phyloP scores from a whole-genome alignment of 2,888 invertebrate genomes.

The Yponomeuta evonymella region DNA sequence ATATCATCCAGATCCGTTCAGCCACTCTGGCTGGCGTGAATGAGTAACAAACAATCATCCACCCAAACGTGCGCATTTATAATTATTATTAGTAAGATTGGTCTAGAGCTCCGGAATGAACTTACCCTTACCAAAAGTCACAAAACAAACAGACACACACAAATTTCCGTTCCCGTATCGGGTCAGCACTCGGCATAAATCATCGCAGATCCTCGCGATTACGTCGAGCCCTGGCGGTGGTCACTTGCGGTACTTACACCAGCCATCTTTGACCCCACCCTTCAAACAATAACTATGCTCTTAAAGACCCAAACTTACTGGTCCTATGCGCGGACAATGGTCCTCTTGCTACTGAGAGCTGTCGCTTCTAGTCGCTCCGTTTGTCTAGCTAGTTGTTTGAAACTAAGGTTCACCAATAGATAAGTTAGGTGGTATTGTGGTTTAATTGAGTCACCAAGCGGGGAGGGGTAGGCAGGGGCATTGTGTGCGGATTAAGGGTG shows the following conservation, averaged over 20 bases:
- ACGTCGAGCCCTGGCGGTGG: not conserved
- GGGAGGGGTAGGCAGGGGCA: not conserved
- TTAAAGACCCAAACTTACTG: not conserved
- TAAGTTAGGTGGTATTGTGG: not conserved
- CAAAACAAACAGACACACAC: not conserved
- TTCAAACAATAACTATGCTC: not conserved
- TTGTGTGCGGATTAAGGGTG: not conserved
- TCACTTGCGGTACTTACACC: not conserved
- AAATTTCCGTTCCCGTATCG: not conserved
- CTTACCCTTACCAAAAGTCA: not conserved
- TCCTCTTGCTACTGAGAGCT: not conserved
- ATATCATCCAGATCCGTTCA: too few relatives aligned
- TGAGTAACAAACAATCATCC: too few relatives aligned
- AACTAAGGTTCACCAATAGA: not conserved
- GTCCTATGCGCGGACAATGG: not conserved
- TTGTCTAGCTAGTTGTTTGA: not conserved
- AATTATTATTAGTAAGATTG: too few relatives aligned
- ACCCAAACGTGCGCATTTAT: too few relatives aligned
- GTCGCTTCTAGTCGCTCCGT: not conserved
- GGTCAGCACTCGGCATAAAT: conserved; percentile 1
- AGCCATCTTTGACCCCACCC: not conserved
- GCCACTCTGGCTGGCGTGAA: too few relatives aligned
- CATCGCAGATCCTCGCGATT: not conserved
- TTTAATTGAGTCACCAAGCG: not conserved
- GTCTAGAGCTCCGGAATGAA: too few relatives aligned